Evolutionary conservation across 1,140 invertebrate species (phyloP), one percentile per base, ranked within the genome.

Genomic region (Monomorium pharaonis): DNA sequence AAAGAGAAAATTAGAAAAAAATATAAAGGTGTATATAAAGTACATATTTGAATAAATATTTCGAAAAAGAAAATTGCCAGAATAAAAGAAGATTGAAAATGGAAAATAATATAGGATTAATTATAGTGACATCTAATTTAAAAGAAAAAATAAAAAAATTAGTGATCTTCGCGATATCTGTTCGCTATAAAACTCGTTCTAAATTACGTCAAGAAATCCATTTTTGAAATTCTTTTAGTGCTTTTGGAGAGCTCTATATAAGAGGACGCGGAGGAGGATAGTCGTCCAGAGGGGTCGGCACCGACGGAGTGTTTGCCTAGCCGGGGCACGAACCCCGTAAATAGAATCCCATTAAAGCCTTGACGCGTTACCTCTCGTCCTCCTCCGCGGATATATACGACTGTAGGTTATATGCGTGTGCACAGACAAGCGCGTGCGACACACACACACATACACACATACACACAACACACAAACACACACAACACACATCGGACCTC

Each of bases 331-430:
- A 93, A 91, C 88, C 93, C 90, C 89, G 93, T 94, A 94, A 94
- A 94, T 94, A 94, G 93, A 94, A 94, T 94, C 91, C 93, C 92
- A 94, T 94, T 94, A 94, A 93, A 92, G 92, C 87, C 87, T 93
- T 92, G 93, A 91, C 90, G 92, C 92, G 90, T 87, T 91, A 81
- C 86, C 86, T 86, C 90, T 88, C 89, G 78, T 89, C 85, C 86
- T 84, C 75, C 75, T 72, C 67, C 70, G 65, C 63, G 58, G 69
- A 72, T 85, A 85, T 76, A 87, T 54, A 62, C 49, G 51, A 33
- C 72, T 62, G 62, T 62, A 44, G 37, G 49, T 72, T 76, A 65
- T 86, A 62, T 16, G 42, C 56, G 56, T 54, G 54, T 60, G 21
- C 56, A 24, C n/a, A 74, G 33, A 44, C 42, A 6, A 21, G 18